These are phyloP conservation scores for Pegoplata infirma DNA, from an alignment of 2,888 invertebrate genomes.

Conservation along the genomic window DNA sequence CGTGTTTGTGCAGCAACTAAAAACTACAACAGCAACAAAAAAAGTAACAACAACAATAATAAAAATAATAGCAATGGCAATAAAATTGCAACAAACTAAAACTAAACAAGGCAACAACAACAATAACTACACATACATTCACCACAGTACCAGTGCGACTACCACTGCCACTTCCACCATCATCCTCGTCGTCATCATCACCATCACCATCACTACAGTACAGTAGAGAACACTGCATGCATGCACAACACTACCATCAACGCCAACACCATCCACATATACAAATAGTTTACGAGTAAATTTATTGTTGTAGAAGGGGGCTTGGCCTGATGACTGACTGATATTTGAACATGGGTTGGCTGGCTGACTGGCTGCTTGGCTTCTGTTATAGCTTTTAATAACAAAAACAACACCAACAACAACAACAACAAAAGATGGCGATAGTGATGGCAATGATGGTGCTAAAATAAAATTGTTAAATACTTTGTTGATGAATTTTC, in stretches of 20 bases:
- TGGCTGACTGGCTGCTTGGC: background rate
- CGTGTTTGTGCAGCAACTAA: conserved; percentile 53
- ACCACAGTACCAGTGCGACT: background rate
- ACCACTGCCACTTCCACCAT: conserved; percentile 17
- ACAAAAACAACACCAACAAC: too few species aligned
- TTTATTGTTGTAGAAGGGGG: conserved; percentile 59
- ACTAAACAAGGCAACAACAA: conserved; percentile 47
- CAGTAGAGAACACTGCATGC: too few species aligned
- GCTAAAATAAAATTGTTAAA: conserved; percentile 53
- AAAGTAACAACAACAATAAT: conserved; percentile 32
- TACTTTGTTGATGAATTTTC: conserved; percentile 50
- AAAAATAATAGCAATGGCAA: conserved; percentile 52
- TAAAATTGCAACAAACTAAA: conserved; percentile 61
- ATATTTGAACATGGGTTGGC: conserved; percentile 38
- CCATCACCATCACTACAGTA: conserved; percentile 23
- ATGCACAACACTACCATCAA: too few species aligned
- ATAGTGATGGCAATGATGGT: conserved; percentile 38
- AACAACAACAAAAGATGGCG: conserved; percentile 65
- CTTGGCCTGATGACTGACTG: conserved; percentile 58
- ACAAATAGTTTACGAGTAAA: conserved; percentile 54
- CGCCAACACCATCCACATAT: conserved; percentile 50
- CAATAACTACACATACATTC: too few species aligned
- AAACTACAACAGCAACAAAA: conserved; percentile 18
- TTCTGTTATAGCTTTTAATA: conserved; percentile 2
- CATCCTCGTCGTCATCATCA: conserved; percentile 4